These are phyloP conservation scores for Manacus vitellinus DNA, from an alignment of 2,113 vertebrate species.

Conservation along the genomic window DNA sequence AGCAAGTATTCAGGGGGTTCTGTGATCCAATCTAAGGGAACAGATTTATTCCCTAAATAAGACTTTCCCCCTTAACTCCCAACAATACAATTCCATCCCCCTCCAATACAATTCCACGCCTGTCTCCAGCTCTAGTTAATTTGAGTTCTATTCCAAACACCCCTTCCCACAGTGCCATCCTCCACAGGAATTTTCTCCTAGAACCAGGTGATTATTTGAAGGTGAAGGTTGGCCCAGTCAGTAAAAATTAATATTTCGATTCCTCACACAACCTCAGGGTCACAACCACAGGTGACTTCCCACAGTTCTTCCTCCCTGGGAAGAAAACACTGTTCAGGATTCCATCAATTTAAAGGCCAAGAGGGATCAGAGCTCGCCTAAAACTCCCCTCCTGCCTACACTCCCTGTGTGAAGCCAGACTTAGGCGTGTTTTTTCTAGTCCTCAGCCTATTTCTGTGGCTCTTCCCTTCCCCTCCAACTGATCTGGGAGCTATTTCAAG, in stretches of 20 bases:
- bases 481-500: conserved; percentile 22
- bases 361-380: neutral
- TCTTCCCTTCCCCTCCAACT: neutral
- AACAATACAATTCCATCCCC: neutral
- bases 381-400: neutral
- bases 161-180: neutral
- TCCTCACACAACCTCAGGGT: neutral
- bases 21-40: neutral
- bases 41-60: neutral
- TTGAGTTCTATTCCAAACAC: neutral
- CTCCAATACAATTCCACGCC: neutral
- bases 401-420: neutral
- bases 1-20: neutral
- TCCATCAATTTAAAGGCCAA: neutral
- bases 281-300: accelerated
- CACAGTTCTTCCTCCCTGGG: neutral
- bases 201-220: neutral
- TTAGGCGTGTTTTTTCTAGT: neutral
- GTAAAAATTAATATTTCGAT: neutral
- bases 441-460: neutral
- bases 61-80: neutral
- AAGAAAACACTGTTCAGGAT: neutral
- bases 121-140: neutral
- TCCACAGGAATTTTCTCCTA: neutral
- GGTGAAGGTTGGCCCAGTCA: neutral